Evolutionary conservation across 2,888 invertebrate genomes (phyloP).

Genomic region (Acanthosepion esculentum): DNA sequence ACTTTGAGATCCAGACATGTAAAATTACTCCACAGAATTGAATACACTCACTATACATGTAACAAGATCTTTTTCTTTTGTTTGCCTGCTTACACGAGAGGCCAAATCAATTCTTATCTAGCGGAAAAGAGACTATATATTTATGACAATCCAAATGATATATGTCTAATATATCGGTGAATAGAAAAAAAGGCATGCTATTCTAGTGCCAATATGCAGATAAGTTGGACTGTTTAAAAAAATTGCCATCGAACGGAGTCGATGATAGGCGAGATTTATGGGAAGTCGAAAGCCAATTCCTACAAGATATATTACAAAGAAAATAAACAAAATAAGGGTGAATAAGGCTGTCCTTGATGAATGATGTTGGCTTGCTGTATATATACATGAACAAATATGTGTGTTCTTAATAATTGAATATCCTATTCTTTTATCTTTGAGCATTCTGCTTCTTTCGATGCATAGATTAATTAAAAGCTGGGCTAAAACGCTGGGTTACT

Average conservation of each 20-base stretch:
- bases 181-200: background rate
- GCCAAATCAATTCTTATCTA: conserved; percentile 14
- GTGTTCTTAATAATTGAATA: too few species aligned
- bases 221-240: background rate
- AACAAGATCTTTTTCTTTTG: background rate
- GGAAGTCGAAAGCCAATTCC: background rate
- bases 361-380: too few species aligned
- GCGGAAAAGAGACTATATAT: conserved; percentile 11
- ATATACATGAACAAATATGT: too few species aligned
- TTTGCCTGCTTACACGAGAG: background rate
- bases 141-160: conserved; percentile 12
- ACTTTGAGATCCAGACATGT: background rate
- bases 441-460: too few species aligned
- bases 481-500: too few species aligned
- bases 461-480: too few species aligned
- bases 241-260: background rate
- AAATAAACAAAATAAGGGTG: background rate
- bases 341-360: background rate
- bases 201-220: background rate
- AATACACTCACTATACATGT: background rate
- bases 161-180: background rate
- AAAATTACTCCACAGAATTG: background rate
- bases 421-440: too few species aligned
- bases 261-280: conserved; percentile 33
- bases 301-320: background rate